phyloP scores from a whole-genome alignment of 2,797 vertebrate genomes.

The Neopelma chrysocephalum region DNA sequence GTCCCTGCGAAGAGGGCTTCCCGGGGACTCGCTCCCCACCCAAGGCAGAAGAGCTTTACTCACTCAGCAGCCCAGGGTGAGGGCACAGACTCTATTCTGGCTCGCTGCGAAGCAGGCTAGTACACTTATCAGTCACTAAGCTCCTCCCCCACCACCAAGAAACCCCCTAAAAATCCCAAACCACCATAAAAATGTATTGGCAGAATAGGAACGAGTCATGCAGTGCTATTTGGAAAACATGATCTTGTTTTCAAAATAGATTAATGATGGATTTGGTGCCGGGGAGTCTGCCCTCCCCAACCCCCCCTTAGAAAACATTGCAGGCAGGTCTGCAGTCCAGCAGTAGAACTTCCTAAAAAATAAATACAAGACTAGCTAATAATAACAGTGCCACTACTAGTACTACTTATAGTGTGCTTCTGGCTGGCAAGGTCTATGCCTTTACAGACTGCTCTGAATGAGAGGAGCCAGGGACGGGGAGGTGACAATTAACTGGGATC shows the following conservation, averaged over 20 bases:
- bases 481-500: not conserved
- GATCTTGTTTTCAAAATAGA: constrained; percentile 50
- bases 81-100: not conserved
- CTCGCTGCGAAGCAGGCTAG: not conserved
- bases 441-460: not conserved
- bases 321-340: constrained; percentile 38
- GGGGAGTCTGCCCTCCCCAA: constrained; percentile 13
- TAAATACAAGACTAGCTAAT: constrained; percentile 48
- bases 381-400: constrained; percentile 41
- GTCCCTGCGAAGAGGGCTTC: not conserved
- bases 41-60: not conserved
- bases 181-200: constrained; percentile 38
- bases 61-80: accelerated
- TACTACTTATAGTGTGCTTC: not conserved
- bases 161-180: constrained; percentile 68
- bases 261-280: constrained; percentile 40
- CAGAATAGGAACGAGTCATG: not conserved
- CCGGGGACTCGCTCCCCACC: accelerated
- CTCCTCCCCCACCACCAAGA: constrained; percentile 36
- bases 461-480: not conserved
- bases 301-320: not conserved
- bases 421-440: not conserved
- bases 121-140: not conserved
- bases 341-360: constrained; percentile 41
- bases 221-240: constrained; percentile 66